These are phyloP conservation scores for Proterorhinus semilunaris DNA, from an alignment of 2,113 vertebrate genomes.

Conservation along the genomic window DNA sequence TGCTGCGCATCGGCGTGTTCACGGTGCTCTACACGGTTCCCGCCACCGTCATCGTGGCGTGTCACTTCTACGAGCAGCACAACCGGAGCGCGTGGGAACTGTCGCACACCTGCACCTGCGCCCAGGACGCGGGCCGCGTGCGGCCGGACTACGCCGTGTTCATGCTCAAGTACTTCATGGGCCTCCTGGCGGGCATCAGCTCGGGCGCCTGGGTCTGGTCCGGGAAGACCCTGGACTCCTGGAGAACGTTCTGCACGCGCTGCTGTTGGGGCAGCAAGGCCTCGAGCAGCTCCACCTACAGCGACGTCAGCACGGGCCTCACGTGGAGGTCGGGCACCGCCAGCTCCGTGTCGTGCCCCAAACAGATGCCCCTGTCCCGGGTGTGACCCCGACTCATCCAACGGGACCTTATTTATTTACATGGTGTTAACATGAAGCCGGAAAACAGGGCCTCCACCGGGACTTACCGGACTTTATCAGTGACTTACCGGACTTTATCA, in stretches of 20 bases:
- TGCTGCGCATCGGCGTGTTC: constrained; percentile 93
- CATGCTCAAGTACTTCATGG: constrained; percentile 98
- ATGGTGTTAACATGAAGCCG: too few species aligned
- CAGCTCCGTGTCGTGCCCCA: constrained; percentile 90
- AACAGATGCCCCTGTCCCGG: constrained; percentile 93
- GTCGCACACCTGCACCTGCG: constrained; percentile 89
- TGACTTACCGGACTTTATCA: too few species aligned
- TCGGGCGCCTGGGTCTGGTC: constrained; percentile 95
- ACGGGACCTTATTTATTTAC: not conserved
- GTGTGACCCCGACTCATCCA: constrained; percentile 72
- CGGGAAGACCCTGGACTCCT: constrained; percentile 90
- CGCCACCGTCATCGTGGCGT: constrained; percentile 89
- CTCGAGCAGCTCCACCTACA: constrained; percentile 85
- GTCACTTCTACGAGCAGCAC: constrained; percentile 96
- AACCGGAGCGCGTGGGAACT: constrained; percentile 90
- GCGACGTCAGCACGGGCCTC: constrained; percentile 91
- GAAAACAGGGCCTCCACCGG: too few species aligned
- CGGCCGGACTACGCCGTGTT: constrained; percentile 90
- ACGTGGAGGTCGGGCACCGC: constrained; percentile 92
- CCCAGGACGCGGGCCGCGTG: constrained; percentile 55
- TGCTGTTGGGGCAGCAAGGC: constrained; percentile 93
- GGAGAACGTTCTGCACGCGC: constrained; percentile 89
- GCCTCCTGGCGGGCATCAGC: constrained; percentile 93
- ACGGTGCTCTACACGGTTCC: constrained; percentile 91
- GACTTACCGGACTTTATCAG: too few species aligned